A percentile compares a stretch with the other conserved stretches of the same genome.
These are phyloP conservation scores for Cherax quadricarinatus DNA, from an alignment of 1,140 invertebrate genomes.

Conservation along the genomic window DNA sequence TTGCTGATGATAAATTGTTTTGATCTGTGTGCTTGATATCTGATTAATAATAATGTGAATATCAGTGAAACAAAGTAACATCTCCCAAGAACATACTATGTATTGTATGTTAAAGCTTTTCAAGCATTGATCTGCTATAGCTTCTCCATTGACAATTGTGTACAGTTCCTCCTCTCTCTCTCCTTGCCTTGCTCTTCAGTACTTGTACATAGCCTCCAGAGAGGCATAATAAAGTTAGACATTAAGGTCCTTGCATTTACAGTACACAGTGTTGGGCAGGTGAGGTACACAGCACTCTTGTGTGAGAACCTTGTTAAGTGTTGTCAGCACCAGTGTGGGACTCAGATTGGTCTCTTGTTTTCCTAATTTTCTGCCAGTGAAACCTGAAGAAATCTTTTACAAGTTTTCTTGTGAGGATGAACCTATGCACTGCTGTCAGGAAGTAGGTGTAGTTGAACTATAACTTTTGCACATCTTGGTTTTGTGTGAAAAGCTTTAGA, in stretches of 20 bases:
- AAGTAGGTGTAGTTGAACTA: background rate
- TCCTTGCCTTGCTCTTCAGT: background rate
- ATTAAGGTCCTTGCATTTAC: slow-evolving; percentile 18
- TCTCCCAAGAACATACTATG: slow-evolving; percentile 25
- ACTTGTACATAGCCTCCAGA: background rate
- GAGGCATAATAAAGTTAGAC: background rate
- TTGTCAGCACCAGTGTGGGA: slow-evolving; percentile 51
- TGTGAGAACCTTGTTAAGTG: slow-evolving; percentile 10
- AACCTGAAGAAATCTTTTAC: background rate
- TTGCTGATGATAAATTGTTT: background rate
- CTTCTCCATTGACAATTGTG: background rate
- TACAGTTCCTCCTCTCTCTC: background rate
- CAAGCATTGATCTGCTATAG: slow-evolving; percentile 6
- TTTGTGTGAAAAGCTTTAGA: background rate
- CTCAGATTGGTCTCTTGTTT: slow-evolving; percentile 61
- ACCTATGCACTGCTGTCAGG: background rate
- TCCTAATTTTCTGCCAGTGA: background rate
- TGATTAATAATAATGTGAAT: background rate
- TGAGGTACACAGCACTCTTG: slow-evolving; percentile 57
- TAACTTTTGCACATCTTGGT: background rate
- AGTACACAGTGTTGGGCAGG: slow-evolving; percentile 52
- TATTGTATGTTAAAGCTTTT: slow-evolving; percentile 2
- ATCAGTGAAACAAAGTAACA: background rate
- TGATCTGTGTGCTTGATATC: background rate
- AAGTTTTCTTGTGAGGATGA: background rate